Conservation (phyloP, 2,797 vertebrate species). For the Spondyliosoma cantharus region DNA sequence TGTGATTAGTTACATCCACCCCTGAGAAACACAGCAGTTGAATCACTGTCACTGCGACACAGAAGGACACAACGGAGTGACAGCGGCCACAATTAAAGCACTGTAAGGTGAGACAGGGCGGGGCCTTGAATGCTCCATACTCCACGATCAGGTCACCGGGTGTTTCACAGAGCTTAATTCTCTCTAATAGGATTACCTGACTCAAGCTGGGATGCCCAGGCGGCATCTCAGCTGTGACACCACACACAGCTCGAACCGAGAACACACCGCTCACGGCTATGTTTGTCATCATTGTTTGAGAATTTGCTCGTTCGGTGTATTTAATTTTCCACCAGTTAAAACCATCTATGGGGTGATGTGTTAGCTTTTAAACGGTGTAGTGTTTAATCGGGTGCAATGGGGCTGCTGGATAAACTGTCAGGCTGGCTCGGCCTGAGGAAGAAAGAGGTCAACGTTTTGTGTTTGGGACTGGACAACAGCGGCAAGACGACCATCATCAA, state of each 20-base stretch:
- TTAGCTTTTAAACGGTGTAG: constrained; percentile 35
- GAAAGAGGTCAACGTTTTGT: constrained; percentile 96
- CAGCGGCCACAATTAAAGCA: not conserved
- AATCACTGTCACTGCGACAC: not conserved
- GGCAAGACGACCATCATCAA: constrained; percentile 99
- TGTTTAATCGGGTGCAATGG: constrained; percentile 83
- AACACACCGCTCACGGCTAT: constrained; percentile 19
- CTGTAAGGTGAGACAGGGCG: constrained; percentile 8
- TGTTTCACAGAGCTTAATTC: constrained; percentile 74
- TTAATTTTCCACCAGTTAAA: constrained; percentile 23
- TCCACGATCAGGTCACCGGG: constrained; percentile 59
- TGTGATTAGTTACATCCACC: no score
- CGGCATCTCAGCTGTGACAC: constrained; percentile 50
- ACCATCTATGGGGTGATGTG: constrained; percentile 63
- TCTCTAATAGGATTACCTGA: constrained; percentile 80
- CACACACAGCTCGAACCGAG: constrained; percentile 30
- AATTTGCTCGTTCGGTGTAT: constrained; percentile 1
- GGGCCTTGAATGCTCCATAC: constrained; percentile 34
- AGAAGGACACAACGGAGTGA: not conserved
- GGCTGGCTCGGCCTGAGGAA: constrained; percentile 95
- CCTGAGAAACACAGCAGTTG: no score
- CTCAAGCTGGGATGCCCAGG: constrained; percentile 68
- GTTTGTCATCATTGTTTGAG: constrained; percentile 23
- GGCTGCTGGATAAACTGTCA: constrained; percentile 94
- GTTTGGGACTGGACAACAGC: constrained; percentile 97